Base-by-base conservation (phyloP, 2,888 invertebrate genomes). In the Idaea straminata region DNA sequence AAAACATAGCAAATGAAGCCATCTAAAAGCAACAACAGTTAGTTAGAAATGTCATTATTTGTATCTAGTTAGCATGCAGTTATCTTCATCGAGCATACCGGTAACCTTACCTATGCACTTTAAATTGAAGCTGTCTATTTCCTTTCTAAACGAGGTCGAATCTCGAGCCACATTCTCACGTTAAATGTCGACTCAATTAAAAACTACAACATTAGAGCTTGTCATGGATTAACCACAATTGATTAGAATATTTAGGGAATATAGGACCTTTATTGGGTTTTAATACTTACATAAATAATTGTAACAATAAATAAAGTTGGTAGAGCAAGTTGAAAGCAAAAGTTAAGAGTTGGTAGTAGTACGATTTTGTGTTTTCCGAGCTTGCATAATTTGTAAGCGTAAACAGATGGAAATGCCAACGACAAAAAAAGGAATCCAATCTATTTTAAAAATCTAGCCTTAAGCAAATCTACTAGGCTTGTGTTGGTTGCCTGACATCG, bases 251-350 rank as follows among this genome's bases (percentile, higher is more conserved):
- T 47, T 47, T 47, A 47, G 13, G 47, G 10, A 13, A 5, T 67
- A 65, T 64, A 57, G 67, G 67, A 64, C 61, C 64, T 62, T 66
- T 72, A 59, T 62, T 65, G 70, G 72, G 71, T 66, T 65, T 71
- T 69, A 71, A 72, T 62, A 64, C 64, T 63, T 61, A 64, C 35
- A 64, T 47, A 47, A 7, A 36, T 36, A 7, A 4, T 13, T 47
- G 47, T 47, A 13, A 13, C 36, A 1, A 7, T 36, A 36, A 10
- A 25, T 3, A 25, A 25, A 25, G 25, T 25, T 25, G 25, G 25
- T 25, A 25, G 25, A 25, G 25, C n/a, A n/a, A n/a, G n/a, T n/a
- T n/a, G n/a, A n/a, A n/a, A n/a, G n/a, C n/a, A n/a, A n/a, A n/a
- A n/a, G n/a, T n/a, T n/a, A n/a, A 25, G 3, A 25, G 25, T 3